Conservation (phyloP, 2,113 vertebrate species). For the Rousettus leschenaultii region DNA sequence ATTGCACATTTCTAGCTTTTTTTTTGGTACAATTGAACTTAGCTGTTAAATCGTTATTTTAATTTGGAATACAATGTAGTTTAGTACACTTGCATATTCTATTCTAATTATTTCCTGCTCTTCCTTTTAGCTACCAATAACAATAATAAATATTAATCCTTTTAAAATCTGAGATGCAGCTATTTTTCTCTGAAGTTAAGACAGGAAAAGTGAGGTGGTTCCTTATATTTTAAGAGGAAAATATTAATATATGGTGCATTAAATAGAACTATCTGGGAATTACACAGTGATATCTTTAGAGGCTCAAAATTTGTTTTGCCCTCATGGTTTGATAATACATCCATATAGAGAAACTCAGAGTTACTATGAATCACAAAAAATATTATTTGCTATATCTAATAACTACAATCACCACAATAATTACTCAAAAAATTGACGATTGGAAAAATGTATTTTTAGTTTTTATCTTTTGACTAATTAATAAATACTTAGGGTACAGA, state of each 20-base stretch:
- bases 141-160: neutral
- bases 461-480: neutral
- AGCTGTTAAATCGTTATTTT: neutral
- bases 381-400: neutral
- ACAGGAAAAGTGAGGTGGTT: neutral
- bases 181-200: neutral
- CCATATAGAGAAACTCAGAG: neutral
- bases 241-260: neutral
- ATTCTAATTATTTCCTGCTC: neutral
- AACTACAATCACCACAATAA: neutral
- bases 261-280: neutral
- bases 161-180: neutral
- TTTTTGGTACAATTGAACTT: neutral
- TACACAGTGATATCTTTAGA: neutral
- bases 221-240: neutral
- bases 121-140: neutral
- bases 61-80: neutral
- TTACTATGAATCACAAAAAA: neutral
- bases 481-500: neutral
- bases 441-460: neutral
- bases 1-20: neutral
- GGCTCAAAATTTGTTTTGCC: neutral
- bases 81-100: neutral
- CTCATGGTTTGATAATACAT: neutral
- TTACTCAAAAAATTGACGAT: neutral